Percentiles rank a stretch among this genome's conserved stretches.
Conservation (phyloP, 2,888 invertebrate genomes). For the Plebejus argus region DNA sequence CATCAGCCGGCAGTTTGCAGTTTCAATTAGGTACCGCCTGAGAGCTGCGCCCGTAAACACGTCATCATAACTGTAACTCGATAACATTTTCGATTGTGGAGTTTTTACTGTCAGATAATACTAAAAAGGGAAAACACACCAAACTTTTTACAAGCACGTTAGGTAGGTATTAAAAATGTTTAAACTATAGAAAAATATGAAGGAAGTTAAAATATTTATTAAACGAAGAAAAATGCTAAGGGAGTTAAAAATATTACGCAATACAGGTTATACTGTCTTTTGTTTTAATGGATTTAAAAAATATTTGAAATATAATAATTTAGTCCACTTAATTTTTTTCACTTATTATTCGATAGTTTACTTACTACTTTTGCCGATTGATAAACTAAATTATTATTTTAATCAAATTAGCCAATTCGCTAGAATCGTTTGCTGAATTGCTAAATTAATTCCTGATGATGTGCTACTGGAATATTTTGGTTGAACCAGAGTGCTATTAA, state of each 20-base stretch:
- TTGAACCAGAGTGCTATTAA: not conserved
- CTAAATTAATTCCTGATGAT: not conserved
- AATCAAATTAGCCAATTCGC: not conserved
- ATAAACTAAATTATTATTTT: not conserved
- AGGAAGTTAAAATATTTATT: too few species aligned
- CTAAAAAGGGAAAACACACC: not conserved
- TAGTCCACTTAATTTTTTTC: too few species aligned
- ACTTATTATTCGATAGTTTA: not conserved
- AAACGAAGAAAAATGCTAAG: too few species aligned
- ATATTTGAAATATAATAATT: too few species aligned
- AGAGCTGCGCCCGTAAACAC: not conserved
- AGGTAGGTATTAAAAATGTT: not conserved
- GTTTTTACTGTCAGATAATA: not conserved
- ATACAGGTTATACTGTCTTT: too few species aligned
- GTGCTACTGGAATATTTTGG: not conserved
- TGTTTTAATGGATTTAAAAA: too few species aligned
- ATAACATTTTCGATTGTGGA: not conserved
- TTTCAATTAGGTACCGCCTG: constrained; percentile 1
- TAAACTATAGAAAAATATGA: too few species aligned
- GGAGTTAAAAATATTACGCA: too few species aligned
- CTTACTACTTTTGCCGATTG: not conserved
- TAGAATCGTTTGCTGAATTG: not conserved
- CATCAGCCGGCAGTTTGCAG: not conserved
- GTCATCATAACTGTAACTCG: not conserved
- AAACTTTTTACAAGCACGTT: not conserved